These are phyloP conservation scores for Carterocephalus palaemon DNA, from an alignment of 2,888 invertebrate genomes.

Conservation along the genomic window DNA sequence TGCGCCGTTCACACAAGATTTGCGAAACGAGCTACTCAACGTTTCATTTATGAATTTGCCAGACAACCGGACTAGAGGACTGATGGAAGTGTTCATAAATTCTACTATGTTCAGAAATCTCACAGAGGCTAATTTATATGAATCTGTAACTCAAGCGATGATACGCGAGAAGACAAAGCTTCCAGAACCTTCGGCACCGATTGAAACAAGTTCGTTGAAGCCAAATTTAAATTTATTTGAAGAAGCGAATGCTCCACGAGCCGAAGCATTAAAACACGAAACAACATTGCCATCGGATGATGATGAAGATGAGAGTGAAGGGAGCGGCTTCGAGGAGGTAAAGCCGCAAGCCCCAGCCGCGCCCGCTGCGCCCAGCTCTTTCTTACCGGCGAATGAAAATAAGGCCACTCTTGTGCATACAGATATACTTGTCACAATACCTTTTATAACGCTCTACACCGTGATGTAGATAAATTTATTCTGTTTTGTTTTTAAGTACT, in stretches of 20 bases:
- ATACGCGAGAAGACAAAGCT: conserved; percentile 33
- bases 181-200: conserved; percentile 29
- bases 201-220: conserved; percentile 11
- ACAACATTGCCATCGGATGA: conserved; percentile 65
- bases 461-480: conserved; percentile 9
- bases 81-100: conserved; percentile 50
- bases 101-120: conserved; percentile 46
- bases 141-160: conserved; percentile 41
- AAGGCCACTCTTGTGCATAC: conserved; percentile 37
- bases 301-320: conserved; percentile 68
- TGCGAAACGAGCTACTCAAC: conserved; percentile 51
- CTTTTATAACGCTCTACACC: conserved; percentile 27
- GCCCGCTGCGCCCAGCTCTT: conserved; percentile 66
- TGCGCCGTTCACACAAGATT: conserved; percentile 48
- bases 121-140: conserved; percentile 44
- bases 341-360: conserved; percentile 51
- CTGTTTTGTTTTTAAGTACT: background rate
- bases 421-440: conserved; percentile 32
- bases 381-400: conserved; percentile 58
- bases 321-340: conserved; percentile 61
- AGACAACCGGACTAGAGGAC: conserved; percentile 39
- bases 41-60: conserved; percentile 40
- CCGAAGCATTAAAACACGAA: conserved; percentile 60
- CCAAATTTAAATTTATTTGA: conserved; percentile 3
- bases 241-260: conserved; percentile 41